phyloP scores from a whole-genome alignment of 1,140 invertebrate species.

The Cotesia vestalis region DNA sequence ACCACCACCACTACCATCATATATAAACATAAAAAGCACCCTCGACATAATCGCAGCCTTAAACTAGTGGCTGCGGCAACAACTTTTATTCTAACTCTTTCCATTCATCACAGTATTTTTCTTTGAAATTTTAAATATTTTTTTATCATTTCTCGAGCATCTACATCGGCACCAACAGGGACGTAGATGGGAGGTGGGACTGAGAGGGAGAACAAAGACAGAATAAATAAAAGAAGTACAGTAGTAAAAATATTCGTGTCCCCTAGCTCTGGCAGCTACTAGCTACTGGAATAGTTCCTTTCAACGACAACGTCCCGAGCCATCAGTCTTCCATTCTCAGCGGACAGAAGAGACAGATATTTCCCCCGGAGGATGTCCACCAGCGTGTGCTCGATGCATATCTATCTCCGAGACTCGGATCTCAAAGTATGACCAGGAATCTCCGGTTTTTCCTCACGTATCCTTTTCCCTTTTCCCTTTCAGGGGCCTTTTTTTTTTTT shows the following conservation, averaged over 20 bases:
- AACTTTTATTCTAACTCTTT: conserved; percentile 9
- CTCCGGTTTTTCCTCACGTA: conserved; percentile 26
- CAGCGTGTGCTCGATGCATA: conserved; percentile 33
- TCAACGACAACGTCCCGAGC: conserved; percentile 23
- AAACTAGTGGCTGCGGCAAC: conserved; percentile 32
- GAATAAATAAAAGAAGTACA: neutral
- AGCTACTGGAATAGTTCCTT: conserved; percentile 5
- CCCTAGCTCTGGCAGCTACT: neutral
- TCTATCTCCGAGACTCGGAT: conserved; percentile 17
- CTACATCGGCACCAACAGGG: neutral
- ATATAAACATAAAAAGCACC: conserved; percentile 8
- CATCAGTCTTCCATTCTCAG: conserved; percentile 38
- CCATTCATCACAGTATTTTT: conserved; percentile 26
- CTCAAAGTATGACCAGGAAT: conserved; percentile 7
- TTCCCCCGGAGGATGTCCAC: conserved; percentile 37
- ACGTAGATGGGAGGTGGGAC: too few species aligned
- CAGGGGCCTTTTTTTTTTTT: neutral
- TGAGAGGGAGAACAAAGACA: too few species aligned
- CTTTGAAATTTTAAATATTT: conserved; percentile 21
- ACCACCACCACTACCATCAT: too few species aligned
- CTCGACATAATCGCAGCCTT: conserved; percentile 36
- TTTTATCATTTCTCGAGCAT: neutral
- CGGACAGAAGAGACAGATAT: conserved; percentile 37
- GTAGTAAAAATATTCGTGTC: too few species aligned
- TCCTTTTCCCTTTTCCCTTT: neutral